Evolutionary conservation across 2,797 vertebrate genomes (phyloP).

Genomic region (Euthynnus affinis): DNA sequence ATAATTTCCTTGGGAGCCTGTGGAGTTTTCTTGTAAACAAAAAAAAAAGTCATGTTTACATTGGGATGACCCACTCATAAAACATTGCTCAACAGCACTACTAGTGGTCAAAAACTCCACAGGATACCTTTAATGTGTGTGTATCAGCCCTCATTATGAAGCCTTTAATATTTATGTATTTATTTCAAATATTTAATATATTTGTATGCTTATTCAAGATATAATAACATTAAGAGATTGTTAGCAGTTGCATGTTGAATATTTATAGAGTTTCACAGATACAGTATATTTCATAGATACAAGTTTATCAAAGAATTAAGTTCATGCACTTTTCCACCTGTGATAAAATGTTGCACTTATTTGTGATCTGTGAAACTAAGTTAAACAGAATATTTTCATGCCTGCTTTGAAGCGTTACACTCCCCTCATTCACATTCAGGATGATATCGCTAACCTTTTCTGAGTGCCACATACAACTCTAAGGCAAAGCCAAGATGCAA

Average conservation of each 20-base stretch:
- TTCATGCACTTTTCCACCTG: conserved; percentile 23
- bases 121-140: neutral
- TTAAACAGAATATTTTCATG: conserved; percentile 57
- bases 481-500: conserved; percentile 19
- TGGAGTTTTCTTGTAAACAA: neutral
- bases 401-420: conserved; percentile 35
- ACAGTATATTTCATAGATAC: too few relatives aligned
- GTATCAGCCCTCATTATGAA: neutral
- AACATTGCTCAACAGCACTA: neutral
- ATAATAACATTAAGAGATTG: neutral
- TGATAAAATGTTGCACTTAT: conserved; percentile 54
- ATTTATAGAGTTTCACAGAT: too few relatives aligned
- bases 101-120: too few relatives aligned
- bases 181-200: neutral
- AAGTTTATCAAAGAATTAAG: neutral
- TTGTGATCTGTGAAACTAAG: conserved; percentile 13
- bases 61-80: neutral
- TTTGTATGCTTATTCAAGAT: neutral
- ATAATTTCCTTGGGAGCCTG: neutral
- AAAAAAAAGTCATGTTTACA: neutral
- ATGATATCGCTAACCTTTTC: conserved; percentile 56
- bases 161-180: neutral
- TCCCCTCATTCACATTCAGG: conserved; percentile 69
- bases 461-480: conserved; percentile 15
- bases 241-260: too few relatives aligned